phyloP scores from a whole-genome alignment of 2,888 invertebrate species.

The Sphaerophoria rueppellii region DNA sequence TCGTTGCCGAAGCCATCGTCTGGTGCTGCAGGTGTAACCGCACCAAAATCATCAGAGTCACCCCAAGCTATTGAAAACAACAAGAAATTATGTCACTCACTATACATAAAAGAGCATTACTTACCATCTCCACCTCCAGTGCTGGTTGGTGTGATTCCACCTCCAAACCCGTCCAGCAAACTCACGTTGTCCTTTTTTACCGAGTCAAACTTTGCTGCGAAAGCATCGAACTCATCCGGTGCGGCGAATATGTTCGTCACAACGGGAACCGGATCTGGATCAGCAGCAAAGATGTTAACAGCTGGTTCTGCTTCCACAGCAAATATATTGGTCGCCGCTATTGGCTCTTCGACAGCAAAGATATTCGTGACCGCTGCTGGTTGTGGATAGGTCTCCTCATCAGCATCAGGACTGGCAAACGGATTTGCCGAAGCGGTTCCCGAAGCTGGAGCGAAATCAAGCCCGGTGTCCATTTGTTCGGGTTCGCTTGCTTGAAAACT shows the following conservation, averaged over 20 bases:
- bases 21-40: conserved; percentile 73
- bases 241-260: conserved; percentile 80
- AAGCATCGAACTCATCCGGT: conserved; percentile 91
- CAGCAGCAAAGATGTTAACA: conserved; percentile 77
- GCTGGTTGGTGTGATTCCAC: conserved; percentile 78
- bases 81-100: background rate
- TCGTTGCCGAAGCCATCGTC: conserved; percentile 86
- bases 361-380: conserved; percentile 76
- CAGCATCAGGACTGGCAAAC: conserved; percentile 82
- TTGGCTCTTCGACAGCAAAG: conserved; percentile 76
- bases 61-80: conserved; percentile 79
- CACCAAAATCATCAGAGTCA: conserved; percentile 80
- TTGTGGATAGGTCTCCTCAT: conserved; percentile 77
- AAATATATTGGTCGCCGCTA: conserved; percentile 59
- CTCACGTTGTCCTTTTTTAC: conserved; percentile 82
- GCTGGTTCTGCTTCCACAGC: conserved; percentile 73
- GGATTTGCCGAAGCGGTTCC: conserved; percentile 83
- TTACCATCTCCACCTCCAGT: conserved; percentile 79
- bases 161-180: conserved; percentile 80
- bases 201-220: conserved; percentile 92
- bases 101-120: conserved; percentile 35
- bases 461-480: conserved; percentile 81
- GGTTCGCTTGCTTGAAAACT: conserved; percentile 76
- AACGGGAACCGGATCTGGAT: conserved; percentile 79
- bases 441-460: conserved; percentile 79